Conservation (phyloP, 2,797 vertebrate species). For the Mastacembelus armatus region DNA sequence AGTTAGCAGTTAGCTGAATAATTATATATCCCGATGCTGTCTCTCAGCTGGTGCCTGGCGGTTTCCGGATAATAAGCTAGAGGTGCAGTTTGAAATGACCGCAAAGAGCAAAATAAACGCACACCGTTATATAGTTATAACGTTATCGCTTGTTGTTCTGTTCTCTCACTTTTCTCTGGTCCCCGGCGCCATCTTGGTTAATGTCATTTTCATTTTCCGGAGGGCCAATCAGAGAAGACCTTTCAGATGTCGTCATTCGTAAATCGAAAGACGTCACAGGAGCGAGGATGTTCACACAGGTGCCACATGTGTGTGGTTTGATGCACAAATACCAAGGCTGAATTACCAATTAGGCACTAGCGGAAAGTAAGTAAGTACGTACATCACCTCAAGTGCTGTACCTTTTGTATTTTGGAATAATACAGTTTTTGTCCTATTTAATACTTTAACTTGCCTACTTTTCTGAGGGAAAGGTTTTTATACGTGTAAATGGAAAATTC, state of each 20-base stretch:
- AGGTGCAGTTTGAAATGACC: not conserved
- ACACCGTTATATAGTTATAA: constrained; percentile 48
- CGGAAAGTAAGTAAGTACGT: too few species aligned
- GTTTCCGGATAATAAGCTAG: not conserved
- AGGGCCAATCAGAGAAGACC: constrained; percentile 63
- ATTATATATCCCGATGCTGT: not conserved
- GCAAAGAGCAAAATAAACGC: not conserved
- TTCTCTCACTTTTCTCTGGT: constrained; percentile 75
- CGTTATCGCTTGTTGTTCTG: constrained; percentile 67
- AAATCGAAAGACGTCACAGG: constrained; percentile 35
- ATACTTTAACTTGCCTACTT: not conserved
- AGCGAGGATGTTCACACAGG: constrained; percentile 10
- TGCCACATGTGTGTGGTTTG: not conserved
- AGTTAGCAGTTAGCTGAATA: constrained; percentile 56
- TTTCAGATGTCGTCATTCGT: constrained; percentile 47
- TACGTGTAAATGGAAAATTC: too few species aligned
- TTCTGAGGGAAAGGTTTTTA: too few species aligned
- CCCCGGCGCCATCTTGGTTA: constrained; percentile 84
- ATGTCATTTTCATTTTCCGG: constrained; percentile 73
- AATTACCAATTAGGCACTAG: too few species aligned
- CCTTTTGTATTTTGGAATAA: too few species aligned
- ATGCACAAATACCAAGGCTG: not conserved
- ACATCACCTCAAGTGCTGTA: not conserved
- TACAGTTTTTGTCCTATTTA: too few species aligned
- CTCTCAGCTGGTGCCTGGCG: not conserved